A percentile compares a stretch with the other conserved stretches of the same genome.
phyloP scores from a whole-genome alignment of 2,113 vertebrate genomes.

The Gallinago jamesoni region DNA sequence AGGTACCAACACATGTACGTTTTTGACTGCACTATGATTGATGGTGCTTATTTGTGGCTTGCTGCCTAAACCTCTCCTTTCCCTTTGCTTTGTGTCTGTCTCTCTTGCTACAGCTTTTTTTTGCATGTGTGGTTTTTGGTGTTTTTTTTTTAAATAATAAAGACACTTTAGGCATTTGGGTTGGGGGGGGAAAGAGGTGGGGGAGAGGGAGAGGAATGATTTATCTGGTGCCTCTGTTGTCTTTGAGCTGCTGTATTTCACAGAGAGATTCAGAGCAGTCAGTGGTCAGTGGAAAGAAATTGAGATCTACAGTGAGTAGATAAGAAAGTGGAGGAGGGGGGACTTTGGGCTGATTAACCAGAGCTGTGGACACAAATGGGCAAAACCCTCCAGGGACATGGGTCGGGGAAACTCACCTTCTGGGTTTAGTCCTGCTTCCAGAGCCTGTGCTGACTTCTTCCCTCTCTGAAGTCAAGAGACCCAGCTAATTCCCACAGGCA shows the following conservation, averaged over 20 bases:
- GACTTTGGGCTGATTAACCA: background rate
- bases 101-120: background rate
- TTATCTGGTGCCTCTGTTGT: conserved; percentile 2
- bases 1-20: conserved; percentile 83
- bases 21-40: conserved; percentile 87
- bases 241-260: background rate
- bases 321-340: background rate
- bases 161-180: conserved; percentile 37
- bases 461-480: background rate
- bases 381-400: background rate
- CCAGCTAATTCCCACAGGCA: background rate
- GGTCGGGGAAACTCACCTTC: no score
- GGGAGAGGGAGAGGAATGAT: background rate
- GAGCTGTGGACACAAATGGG: background rate
- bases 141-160: conserved; percentile 28
- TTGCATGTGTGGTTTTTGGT: no score
- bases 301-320: background rate
- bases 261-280: background rate
- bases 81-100: conserved; percentile 53
- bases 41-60: conserved; percentile 92
- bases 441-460: fast-evolving
- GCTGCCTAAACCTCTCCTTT: conserved; percentile 76
- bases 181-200: background rate
- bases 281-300: background rate
- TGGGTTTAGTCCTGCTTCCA: background rate